These are phyloP conservation scores for Phoxinus phoxinus DNA, from an alignment of 2,113 vertebrate genomes.

Conservation along the genomic window DNA sequence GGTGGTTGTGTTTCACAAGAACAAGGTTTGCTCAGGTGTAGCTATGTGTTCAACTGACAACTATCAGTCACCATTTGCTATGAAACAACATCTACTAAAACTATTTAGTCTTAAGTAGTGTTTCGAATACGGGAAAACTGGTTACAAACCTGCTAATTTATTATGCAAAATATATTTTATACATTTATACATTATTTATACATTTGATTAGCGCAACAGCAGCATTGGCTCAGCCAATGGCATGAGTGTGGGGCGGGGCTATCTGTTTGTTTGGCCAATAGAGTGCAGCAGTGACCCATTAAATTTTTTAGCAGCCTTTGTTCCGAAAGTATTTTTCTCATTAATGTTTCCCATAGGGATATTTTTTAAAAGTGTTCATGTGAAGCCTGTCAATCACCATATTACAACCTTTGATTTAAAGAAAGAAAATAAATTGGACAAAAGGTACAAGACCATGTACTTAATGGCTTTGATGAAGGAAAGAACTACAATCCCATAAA, in stretches of 20 bases:
- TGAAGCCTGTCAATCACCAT: not conserved
- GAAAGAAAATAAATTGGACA: not conserved
- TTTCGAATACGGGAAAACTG: not conserved
- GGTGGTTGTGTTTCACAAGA: constrained; percentile 43
- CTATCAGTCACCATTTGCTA: constrained; percentile 17
- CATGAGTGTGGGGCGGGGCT: too few species aligned
- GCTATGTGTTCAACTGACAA: constrained; percentile 10
- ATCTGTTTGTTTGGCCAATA: not conserved
- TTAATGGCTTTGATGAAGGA: not conserved
- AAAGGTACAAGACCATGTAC: too few species aligned
- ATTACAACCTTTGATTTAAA: too few species aligned
- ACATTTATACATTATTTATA: too few species aligned
- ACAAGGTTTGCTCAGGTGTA: constrained; percentile 53
- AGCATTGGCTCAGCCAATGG: not conserved
- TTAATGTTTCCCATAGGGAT: too few species aligned
- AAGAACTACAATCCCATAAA: not conserved
- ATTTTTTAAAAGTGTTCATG: too few species aligned
- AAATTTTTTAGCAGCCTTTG: not conserved
- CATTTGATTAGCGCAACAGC: not conserved
- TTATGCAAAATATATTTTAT: not conserved
- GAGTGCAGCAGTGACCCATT: not conserved
- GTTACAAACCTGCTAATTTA: not conserved
- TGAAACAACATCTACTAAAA: not conserved
- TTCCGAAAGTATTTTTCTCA: too few species aligned
- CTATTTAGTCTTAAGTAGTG: not conserved